Evolutionary conservation across 2,888 invertebrate genomes (phyloP).

Genomic region (Trachelus tabidus): DNA sequence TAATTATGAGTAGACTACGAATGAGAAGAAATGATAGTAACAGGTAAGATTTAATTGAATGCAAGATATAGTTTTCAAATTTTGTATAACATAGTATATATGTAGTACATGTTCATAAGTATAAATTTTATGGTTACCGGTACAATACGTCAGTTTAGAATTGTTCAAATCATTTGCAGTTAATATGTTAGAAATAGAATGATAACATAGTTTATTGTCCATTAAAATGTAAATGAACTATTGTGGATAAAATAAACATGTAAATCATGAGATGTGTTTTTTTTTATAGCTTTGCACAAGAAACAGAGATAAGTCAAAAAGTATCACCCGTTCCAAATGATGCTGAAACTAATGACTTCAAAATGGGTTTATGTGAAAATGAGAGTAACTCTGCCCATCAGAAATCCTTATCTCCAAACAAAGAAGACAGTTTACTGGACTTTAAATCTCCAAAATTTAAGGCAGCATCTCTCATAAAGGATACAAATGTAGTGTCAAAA

Average conservation of each 20-base stretch:
- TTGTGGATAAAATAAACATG: slow-evolving; percentile 13
- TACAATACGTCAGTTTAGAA: background rate
- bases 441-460: slow-evolving; percentile 52
- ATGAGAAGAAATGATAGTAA: slow-evolving; percentile 16
- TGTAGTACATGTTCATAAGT: background rate
- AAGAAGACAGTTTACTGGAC: slow-evolving; percentile 53
- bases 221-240: slow-evolving; percentile 3
- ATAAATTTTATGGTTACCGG: background rate
- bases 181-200: background rate
- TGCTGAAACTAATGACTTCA: background rate
- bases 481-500: slow-evolving; percentile 23
- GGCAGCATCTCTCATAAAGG: background rate
- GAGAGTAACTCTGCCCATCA: background rate
- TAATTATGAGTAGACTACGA: slow-evolving; percentile 15
- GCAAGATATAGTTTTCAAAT: background rate
- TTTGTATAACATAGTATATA: background rate
- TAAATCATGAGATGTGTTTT: background rate
- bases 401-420: slow-evolving; percentile 8
- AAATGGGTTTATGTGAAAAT: background rate
- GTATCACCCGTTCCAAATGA: background rate
- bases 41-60: slow-evolving; percentile 22
- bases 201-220: background rate
- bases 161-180: background rate
- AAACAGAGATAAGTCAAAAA: background rate
- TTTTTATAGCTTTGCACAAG: slow-evolving; percentile 3